phyloP scores from a whole-genome alignment of 2,113 vertebrate genomes.

The Melanerpes aurifrons region DNA sequence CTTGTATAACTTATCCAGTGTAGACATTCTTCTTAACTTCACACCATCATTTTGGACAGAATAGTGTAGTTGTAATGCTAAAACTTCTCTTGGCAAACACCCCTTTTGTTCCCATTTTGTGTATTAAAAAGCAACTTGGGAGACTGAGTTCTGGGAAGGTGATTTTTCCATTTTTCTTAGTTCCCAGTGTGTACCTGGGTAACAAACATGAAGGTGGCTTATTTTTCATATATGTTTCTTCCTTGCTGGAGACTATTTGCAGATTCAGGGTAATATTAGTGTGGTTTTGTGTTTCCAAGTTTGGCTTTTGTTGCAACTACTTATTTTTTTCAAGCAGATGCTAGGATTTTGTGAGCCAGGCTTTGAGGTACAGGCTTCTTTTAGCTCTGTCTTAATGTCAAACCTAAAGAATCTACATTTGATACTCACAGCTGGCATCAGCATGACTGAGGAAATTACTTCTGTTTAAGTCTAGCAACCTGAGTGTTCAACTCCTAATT shows the following conservation, averaged over 20 bases:
- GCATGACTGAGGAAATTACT: not conserved
- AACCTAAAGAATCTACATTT: not conserved
- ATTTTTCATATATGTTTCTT: not conserved
- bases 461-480: not conserved
- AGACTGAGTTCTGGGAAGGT: not conserved
- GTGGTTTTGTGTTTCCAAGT: not conserved
- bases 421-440: not conserved
- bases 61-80: not conserved
- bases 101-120: not conserved
- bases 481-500: not conserved
- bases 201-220: not conserved
- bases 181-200: not conserved
- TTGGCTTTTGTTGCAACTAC: not conserved
- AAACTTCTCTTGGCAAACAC: not conserved
- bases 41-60: not conserved
- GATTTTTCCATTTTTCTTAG: not conserved
- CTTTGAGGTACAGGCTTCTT: not conserved
- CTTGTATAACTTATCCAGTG: not conserved
- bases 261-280: not conserved
- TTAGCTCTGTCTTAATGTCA: not conserved
- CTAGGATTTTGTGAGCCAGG: not conserved
- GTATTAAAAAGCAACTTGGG: not conserved
- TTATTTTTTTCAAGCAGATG: not conserved
- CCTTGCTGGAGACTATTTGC: not conserved
- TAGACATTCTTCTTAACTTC: not conserved